Conservation (phyloP, 2,888 invertebrate genomes). For the Atethmia centrago region DNA sequence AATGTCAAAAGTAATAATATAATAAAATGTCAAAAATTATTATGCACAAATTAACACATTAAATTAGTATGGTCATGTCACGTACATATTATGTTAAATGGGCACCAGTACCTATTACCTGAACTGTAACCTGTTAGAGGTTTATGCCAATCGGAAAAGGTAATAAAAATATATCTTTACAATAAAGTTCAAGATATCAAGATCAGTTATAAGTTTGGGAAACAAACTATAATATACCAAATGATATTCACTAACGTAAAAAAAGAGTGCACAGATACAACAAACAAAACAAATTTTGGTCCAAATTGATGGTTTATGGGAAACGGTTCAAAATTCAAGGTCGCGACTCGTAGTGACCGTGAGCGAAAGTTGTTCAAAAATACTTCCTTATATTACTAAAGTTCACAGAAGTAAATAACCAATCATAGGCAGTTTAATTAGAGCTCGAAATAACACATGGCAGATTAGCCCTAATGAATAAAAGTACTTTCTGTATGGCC, state of each 20-base stretch:
- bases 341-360: slow-evolving; percentile 16
- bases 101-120: background rate
- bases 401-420: background rate
- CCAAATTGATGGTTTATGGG: slow-evolving; percentile 20
- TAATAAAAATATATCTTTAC: background rate
- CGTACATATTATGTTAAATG: no score
- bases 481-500: no score
- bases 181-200: background rate
- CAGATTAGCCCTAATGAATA: no score
- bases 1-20: no score
- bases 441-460: no score
- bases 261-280: no score
- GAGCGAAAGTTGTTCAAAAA: slow-evolving; percentile 13
- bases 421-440: background rate
- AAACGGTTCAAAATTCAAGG: slow-evolving; percentile 37
- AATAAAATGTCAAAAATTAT: no score
- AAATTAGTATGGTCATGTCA: no score
- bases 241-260: background rate
- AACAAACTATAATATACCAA: background rate
- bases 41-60: no score
- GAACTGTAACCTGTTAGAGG: no score
- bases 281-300: background rate
- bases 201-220: background rate
- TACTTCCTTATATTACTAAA: slow-evolving; percentile 13
- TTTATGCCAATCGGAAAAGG: background rate